phyloP scores from a whole-genome alignment of 2,797 vertebrate species.

The Bucorvus abyssinicus region DNA sequence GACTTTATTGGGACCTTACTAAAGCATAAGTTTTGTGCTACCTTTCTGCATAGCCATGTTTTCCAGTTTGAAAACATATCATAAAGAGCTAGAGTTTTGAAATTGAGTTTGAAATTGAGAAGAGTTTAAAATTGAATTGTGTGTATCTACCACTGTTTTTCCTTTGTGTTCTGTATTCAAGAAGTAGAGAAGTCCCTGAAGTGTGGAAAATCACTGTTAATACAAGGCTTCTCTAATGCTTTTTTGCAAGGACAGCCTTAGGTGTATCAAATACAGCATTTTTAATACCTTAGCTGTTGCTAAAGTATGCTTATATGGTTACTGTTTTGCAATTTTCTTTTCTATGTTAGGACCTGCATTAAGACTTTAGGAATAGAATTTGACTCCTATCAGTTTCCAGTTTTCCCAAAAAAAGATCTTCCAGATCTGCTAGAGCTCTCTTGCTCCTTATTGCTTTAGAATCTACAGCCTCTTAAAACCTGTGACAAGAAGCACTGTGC shows the following conservation, averaged over 20 bases:
- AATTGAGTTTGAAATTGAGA: not conserved
- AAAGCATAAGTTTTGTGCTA: not conserved
- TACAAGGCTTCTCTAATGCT: not conserved
- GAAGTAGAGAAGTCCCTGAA: not conserved
- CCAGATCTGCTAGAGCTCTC: not conserved
- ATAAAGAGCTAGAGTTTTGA: not conserved
- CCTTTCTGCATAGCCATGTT: not conserved
- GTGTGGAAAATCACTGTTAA: not conserved
- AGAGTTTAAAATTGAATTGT: not conserved
- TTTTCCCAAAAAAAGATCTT: not conserved
- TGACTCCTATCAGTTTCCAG: not conserved
- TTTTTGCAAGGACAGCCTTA: not conserved
- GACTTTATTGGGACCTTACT: not conserved
- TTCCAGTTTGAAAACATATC: not conserved
- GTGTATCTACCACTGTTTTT: not conserved
- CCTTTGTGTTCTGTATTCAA: not conserved
- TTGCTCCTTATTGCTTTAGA: not conserved
- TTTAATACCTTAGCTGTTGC: not conserved
- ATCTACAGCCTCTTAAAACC: not conserved
- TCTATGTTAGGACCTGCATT: not conserved
- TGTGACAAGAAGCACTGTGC: not conserved
- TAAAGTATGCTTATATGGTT: not conserved
- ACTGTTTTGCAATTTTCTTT: not conserved
- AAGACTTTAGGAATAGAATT: not conserved
- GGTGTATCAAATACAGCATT: not conserved